Conservation (phyloP, 1,140 invertebrate species). For the Neodiprion pinetum region DNA sequence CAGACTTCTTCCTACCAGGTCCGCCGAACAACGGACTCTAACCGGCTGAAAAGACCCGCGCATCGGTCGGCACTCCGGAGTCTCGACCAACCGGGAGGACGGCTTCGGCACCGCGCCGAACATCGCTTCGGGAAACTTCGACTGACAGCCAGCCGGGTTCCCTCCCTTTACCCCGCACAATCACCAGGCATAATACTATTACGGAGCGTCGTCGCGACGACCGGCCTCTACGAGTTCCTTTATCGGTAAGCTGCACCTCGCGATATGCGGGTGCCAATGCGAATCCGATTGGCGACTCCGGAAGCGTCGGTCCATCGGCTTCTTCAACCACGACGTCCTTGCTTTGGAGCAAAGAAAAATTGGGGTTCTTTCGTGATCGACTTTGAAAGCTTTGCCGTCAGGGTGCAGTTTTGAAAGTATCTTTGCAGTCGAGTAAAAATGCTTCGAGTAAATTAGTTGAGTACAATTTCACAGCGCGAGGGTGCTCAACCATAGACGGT, state of each 20-base stretch:
- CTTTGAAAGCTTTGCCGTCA: too few species aligned
- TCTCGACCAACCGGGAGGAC: background rate
- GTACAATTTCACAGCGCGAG: too few species aligned
- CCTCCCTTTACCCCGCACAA: background rate
- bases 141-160: background rate
- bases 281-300: background rate
- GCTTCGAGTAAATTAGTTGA: too few species aligned
- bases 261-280: background rate
- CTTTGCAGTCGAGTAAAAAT: too few species aligned
- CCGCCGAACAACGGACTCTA: slow-evolving; percentile 6
- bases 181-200: background rate
- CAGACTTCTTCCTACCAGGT: background rate
- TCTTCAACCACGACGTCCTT: too few species aligned
- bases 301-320: background rate
- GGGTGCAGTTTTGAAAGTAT: too few species aligned
- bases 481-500: too few species aligned
- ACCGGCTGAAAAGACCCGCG: slow-evolving; percentile 1
- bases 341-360: too few species aligned
- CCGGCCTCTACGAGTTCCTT: background rate
- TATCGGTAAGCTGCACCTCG: background rate
- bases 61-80: background rate
- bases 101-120: background rate
- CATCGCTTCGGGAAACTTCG: background rate
- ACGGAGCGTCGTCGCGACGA: background rate
- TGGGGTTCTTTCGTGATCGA: too few species aligned